Evolutionary conservation across 2,888 invertebrate genomes (phyloP).

Genomic region (Leptopilina syphax): DNA sequence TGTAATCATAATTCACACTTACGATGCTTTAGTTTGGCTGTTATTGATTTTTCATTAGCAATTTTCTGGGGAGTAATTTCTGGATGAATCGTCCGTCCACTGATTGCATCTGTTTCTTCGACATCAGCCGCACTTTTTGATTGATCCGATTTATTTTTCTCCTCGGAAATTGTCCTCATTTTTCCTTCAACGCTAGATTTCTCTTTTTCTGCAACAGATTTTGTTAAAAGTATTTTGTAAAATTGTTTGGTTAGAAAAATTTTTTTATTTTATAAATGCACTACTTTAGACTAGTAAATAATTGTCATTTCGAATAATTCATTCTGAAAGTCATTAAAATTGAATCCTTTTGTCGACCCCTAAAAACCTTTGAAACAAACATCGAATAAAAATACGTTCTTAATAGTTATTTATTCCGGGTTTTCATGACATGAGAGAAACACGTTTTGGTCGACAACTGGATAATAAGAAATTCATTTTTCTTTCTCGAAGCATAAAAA

Average conservation of each 20-base stretch:
- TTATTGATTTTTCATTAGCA: background rate
- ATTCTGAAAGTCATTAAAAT: background rate
- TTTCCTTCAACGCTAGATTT: background rate
- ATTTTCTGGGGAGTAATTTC: background rate
- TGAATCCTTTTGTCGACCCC: background rate
- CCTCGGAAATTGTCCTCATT: background rate
- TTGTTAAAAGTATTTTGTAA: background rate
- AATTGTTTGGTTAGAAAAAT: background rate
- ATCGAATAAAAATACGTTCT: background rate
- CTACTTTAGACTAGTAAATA: no score
- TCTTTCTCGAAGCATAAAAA: background rate
- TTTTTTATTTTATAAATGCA: background rate
- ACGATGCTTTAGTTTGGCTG: background rate
- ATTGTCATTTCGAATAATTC: no score
- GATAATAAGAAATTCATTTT: background rate
- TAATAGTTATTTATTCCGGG: conserved; percentile 23
- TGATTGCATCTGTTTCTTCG: conserved; percentile 9
- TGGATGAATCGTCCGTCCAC: conserved; percentile 27
- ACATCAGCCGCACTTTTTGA: conserved; percentile 5
- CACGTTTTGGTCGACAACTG: conserved; percentile 2
- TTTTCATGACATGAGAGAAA: background rate
- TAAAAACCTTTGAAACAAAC: background rate
- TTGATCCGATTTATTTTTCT: background rate
- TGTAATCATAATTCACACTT: background rate
- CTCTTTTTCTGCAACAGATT: background rate